Percentiles rank a stretch among this genome's conserved stretches.
phyloP scores from a whole-genome alignment of 2,888 invertebrate species.

The Diogma glabrata region DNA sequence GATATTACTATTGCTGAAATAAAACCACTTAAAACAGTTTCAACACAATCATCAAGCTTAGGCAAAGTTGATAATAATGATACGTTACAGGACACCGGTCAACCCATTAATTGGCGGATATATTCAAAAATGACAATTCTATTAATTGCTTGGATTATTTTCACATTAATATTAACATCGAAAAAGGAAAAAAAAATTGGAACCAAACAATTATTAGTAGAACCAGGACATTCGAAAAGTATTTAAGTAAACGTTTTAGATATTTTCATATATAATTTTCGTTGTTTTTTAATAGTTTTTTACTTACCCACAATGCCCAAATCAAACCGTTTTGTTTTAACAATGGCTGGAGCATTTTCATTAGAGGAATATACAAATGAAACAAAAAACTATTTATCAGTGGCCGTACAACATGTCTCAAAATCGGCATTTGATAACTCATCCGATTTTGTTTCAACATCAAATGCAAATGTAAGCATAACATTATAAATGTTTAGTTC shows the following conservation, averaged over 20 bases:
- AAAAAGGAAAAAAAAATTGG: constrained; percentile 32
- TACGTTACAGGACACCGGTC: not conserved
- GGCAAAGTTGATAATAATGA: constrained; percentile 6
- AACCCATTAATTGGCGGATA: not conserved
- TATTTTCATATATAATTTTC: not conserved
- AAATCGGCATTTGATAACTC: not conserved
- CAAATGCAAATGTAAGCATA: too few species aligned
- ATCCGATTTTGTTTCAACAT: too few species aligned
- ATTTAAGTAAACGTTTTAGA: not conserved
- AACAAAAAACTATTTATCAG: constrained; percentile 7
- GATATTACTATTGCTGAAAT: not conserved
- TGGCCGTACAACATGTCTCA: not conserved
- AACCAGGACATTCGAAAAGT: not conserved
- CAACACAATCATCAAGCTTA: not conserved
- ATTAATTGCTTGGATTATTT: constrained; percentile 29
- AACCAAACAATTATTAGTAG: constrained; percentile 29
- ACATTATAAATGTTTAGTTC: too few species aligned
- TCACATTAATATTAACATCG: constrained; percentile 27
- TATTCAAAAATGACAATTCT: not conserved
- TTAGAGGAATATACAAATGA: constrained; percentile 23
- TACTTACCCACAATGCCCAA: constrained; percentile 23
- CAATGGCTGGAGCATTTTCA: constrained; percentile 42
- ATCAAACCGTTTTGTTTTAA: constrained; percentile 35
- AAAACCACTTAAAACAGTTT: not conserved
- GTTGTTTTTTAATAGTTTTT: constrained; percentile 21